Evolutionary conservation across 2,797 vertebrate genomes (phyloP), one percentile per base, ranked within the genome.

Genomic region (Propithecus perrieri): DNA sequence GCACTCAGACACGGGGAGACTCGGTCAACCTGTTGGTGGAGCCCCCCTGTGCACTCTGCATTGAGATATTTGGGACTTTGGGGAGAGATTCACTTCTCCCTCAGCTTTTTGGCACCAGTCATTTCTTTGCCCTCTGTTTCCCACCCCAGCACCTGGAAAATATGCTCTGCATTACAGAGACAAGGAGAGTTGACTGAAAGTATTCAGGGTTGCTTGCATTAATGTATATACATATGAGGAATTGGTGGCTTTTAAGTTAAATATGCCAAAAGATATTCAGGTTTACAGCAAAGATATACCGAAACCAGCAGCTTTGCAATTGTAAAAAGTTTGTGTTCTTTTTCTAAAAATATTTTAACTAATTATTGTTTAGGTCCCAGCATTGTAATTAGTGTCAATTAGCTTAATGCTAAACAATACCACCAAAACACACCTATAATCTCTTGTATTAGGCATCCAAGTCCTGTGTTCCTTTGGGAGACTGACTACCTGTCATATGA

Each of bases 261-360:
- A 71, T 22, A 59, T 72, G 26, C 55, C 91, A 83, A 86, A 63
- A 46, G 35, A 63, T 20, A 22, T 10, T 22, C 41, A 53, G 65
- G 33, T 12, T 1, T 81, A 75, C 5, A 71, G n/a, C 71, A 89
- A 69, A 50, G 35, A 69, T 26, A 15, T 17, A 26, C 28, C 46
- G 59, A 69, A 96, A 43, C 15, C 33, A 93, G 48, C 26, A 67
- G n/a, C 48, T 86, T 59, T 63, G 48, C 55, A 69, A 15, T 57
- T 65, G 41, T 43, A 15, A 81, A 90, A 38, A 46, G 7, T 65
- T 14, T 20, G 5, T 24, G 12, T 65, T 88, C 30, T 48, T 91
- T 78, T 94, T 43, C 26, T 93, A 84, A 96, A 91, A 89, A 46
- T 74, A 63, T 83, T 84, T 80, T 67, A 83, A 88, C 7, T 67